Evolutionary conservation across 2,888 invertebrate species (phyloP).

Genomic region (Noctua comes): DNA sequence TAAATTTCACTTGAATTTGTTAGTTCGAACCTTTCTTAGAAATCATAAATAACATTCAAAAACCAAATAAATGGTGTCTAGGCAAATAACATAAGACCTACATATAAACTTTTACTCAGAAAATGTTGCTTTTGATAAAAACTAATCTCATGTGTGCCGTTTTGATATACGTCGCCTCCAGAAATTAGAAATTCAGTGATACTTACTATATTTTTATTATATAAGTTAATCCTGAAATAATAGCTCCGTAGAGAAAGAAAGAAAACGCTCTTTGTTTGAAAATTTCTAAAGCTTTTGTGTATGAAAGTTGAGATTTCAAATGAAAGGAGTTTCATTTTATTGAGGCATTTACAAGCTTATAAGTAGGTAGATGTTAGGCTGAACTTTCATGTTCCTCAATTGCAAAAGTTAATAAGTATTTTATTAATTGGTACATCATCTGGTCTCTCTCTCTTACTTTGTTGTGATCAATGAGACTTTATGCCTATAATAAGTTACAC

Average conservation of each 20-base stretch:
- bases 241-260: constrained; percentile 4
- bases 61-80: constrained; percentile 17
- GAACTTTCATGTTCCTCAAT: not conserved
- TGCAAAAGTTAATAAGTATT: not conserved
- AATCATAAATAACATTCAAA: constrained; percentile 10
- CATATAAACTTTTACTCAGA: not conserved
- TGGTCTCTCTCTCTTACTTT: not conserved
- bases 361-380: not conserved
- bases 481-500: too few relatives aligned
- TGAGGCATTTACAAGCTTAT: constrained; percentile 4
- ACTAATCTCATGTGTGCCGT: constrained; percentile 12
- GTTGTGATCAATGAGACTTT: not conserved
- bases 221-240: constrained; percentile 21
- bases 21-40: not conserved
- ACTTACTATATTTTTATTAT: not conserved
- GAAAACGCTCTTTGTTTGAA: not conserved
- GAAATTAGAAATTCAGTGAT: constrained; percentile 40
- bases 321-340: constrained; percentile 18
- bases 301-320: not conserved
- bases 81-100: constrained; percentile 3
- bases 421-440: not conserved
- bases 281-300: constrained; percentile 4
- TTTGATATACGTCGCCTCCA: constrained; percentile 48
- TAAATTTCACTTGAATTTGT: constrained; percentile 10
- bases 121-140: constrained; percentile 15